These are phyloP conservation scores for Odontocerum albicorne DNA, from an alignment of 2,888 invertebrate genomes.

Conservation along the genomic window DNA sequence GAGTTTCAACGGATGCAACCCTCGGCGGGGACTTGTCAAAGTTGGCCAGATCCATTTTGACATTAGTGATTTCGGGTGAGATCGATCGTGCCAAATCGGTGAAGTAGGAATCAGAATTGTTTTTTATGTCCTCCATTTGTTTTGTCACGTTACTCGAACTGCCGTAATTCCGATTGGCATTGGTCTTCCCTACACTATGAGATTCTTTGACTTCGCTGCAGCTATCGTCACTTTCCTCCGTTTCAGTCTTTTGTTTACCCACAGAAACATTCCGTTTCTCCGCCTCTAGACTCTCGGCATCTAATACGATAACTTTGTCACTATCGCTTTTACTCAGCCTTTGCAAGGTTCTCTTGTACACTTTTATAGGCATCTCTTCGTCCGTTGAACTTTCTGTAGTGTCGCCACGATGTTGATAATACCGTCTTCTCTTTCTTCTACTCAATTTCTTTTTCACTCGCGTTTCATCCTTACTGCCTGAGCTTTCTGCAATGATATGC, in stretches of 20 bases:
- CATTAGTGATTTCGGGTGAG: constrained; percentile 27
- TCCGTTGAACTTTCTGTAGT: constrained; percentile 15
- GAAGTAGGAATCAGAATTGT: constrained; percentile 6
- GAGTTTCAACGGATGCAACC: constrained; percentile 5
- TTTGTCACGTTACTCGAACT: not conserved
- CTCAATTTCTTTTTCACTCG: not conserved
- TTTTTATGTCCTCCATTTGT: not conserved
- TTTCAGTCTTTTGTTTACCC: not conserved
- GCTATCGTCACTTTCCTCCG: not conserved
- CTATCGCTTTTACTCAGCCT: not conserved
- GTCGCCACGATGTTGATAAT: constrained; percentile 7
- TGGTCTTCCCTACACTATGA: no score
- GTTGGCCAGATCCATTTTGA: constrained; percentile 20
- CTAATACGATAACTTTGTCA: constrained; percentile 2
- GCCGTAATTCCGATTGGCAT: not conserved
- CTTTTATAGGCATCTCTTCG: constrained; percentile 6
- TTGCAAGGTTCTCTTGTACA: not conserved
- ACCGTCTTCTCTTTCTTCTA: constrained; percentile 9
- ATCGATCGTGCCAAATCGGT: constrained; percentile 15
- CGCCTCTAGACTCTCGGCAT: constrained; percentile 4
- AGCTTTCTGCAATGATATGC: constrained; percentile 39
- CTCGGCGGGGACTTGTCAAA: constrained; percentile 16
- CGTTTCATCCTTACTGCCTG: not conserved
- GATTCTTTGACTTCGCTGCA: no score
- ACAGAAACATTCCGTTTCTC: not conserved